These are phyloP conservation scores for Paralichthys olivaceus DNA, from an alignment of 2,113 vertebrate species.

Conservation along the genomic window DNA sequence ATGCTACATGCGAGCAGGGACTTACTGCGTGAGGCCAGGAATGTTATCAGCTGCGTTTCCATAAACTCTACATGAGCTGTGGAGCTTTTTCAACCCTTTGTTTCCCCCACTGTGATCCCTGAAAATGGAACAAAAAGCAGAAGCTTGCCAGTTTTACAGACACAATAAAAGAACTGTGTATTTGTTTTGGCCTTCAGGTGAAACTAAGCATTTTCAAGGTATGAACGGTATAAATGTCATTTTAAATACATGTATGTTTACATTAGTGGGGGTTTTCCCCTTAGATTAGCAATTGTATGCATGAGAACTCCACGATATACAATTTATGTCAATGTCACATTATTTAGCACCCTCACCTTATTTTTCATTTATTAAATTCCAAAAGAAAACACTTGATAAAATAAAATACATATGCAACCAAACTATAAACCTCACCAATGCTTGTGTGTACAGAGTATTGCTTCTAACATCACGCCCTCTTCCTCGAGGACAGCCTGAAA, in stretches of 20 bases:
- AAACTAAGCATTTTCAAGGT: neutral
- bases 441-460: slow-evolving; percentile 97
- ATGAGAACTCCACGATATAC: too few species aligned
- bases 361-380: neutral
- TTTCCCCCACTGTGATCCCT: slow-evolving; percentile 99
- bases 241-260: neutral
- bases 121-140: slow-evolving; percentile 15
- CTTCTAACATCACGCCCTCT: slow-evolving; percentile 90
- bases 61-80: slow-evolving; percentile 89
- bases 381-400: neutral
- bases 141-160: neutral
- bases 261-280: neutral
- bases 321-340: too few species aligned
- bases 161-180: neutral
- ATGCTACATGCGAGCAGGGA: slow-evolving; percentile 18
- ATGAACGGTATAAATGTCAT: neutral
- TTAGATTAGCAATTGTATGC: too few species aligned
- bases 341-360: neutral
- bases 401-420: neutral
- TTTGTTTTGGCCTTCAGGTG: neutral
- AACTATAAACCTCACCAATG: slow-evolving; percentile 89
- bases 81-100: slow-evolving; percentile 81
- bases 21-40: slow-evolving; percentile 95
- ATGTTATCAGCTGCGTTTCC: slow-evolving; percentile 91
- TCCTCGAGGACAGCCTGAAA: slow-evolving; percentile 88